These are phyloP conservation scores for Leptinotarsa texana DNA, from an alignment of 1,140 invertebrate genomes.

Conservation along the genomic window DNA sequence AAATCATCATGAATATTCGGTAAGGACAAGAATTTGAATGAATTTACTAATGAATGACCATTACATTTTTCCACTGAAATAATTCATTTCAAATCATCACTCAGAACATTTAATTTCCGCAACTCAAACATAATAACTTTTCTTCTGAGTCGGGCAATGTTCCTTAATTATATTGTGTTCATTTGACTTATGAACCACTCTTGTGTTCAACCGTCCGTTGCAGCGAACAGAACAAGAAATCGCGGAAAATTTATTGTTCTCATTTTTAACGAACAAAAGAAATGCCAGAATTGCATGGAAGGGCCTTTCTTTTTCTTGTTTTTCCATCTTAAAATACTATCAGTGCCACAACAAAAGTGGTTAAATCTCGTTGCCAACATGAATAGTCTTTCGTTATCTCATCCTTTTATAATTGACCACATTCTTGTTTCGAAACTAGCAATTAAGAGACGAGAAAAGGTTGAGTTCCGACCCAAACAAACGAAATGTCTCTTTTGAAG, in stretches of 20 bases:
- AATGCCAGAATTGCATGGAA: conserved; percentile 4
- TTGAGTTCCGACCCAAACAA: conserved; percentile 7
- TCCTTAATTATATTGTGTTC: conserved; percentile 17
- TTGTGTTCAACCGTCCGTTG: conserved; percentile 8
- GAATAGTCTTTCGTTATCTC: conserved; percentile 25
- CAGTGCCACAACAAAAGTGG: conserved; percentile 24
- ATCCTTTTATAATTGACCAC: conserved; percentile 27
- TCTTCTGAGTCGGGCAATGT: neutral
- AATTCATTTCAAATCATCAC: neutral
- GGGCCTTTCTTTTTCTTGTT: neutral
- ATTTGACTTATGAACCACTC: conserved; percentile 25
- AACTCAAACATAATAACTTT: neutral
- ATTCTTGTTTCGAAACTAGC: conserved; percentile 27
- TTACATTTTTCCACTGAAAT: neutral
- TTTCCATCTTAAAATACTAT: conserved; percentile 25
- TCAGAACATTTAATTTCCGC: neutral
- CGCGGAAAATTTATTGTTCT: conserved; percentile 18
- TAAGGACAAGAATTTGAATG: neutral
- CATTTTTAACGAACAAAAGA: conserved; percentile 27
- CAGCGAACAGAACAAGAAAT: conserved; percentile 11
- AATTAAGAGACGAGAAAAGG: conserved; percentile 26
- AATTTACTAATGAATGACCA: neutral
- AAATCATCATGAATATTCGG: neutral
- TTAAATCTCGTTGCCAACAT: conserved; percentile 12
- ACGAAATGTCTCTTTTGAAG: conserved; percentile 28